Evolutionary conservation across 2,888 invertebrate species (phyloP), one percentile per base, ranked within the genome.

Genomic region (Lepidochrysops patricia): DNA sequence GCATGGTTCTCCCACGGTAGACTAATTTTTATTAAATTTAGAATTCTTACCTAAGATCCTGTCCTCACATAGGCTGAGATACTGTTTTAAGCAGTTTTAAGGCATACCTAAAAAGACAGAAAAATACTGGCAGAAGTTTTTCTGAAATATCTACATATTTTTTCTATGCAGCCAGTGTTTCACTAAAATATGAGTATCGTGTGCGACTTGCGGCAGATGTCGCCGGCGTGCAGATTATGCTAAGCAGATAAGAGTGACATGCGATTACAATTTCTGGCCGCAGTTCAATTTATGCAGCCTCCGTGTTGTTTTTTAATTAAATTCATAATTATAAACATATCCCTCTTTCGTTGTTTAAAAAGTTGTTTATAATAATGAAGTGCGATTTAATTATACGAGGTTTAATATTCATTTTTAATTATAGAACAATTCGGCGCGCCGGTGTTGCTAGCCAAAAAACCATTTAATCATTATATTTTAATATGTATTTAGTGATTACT

Each of bases 211-310:
- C 60, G 57, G 37, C 63, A 66, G 63, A 63, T 64, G 64, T 60
- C 63, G 50, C 56, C 25, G 37, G 48, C 37, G 57, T 60, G 34
- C 60, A 63, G 66, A 63, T 64, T 64, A 64, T 64, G 60, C 35
- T 60, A 62, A 66, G 60, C 60, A 65, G 62, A 65, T 65, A 62
- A 62, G 61, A 60, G 61, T 65, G 63, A 66, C 65, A 60, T 34
- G 57, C 57, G 65, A 63, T 66, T 63, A 60, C 63, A 63, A 61
- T 66, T 61, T 62, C 62, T 65, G 65, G 64, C 63, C 34, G 48
- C 26, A 23, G 61, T 63, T 65, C 64, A 64, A 62, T 57, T 61
- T 50, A 52, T 56, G 37, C 54, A 54, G 29, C 27, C 29, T 27
- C 15, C 54, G 32, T 32, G 54, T 54, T 54, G 12, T 29, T 29